Evolutionary conservation across 2,113 vertebrate genomes (phyloP).

Genomic region (Abramis brama): DNA sequence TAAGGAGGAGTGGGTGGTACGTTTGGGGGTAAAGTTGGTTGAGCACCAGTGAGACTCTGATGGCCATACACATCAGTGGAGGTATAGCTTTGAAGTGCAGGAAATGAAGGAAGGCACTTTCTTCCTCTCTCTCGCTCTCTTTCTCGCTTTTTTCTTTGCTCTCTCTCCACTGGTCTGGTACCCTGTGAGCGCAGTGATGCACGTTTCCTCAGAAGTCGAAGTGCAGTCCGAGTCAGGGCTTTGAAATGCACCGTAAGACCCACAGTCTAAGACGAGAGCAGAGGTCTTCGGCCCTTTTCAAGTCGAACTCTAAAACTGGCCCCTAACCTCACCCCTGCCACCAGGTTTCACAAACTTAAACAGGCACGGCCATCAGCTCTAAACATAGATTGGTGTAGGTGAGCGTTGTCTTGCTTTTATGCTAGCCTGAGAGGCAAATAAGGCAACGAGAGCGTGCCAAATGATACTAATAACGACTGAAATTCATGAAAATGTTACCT

Average conservation of each 20-base stretch:
- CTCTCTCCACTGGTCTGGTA: slow-evolving; percentile 60
- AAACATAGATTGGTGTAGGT: slow-evolving; percentile 23
- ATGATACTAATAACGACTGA: slow-evolving; percentile 4
- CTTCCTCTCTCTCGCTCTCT: slow-evolving; percentile 53
- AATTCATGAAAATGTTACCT: not conserved
- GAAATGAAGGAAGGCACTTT: slow-evolving; percentile 70
- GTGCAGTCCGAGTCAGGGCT: slow-evolving; percentile 67
- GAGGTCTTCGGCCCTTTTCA: slow-evolving; percentile 68
- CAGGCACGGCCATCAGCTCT: slow-evolving; percentile 9
- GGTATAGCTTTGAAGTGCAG: slow-evolving; percentile 78
- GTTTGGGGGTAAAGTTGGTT: slow-evolving; percentile 47
- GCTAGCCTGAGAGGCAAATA: not conserved
- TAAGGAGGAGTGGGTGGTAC: slow-evolving; percentile 52
- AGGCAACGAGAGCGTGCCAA: not conserved
- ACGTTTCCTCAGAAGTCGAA: slow-evolving; percentile 73
- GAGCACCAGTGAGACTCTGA: slow-evolving; percentile 61
- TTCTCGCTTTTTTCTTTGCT: slow-evolving; percentile 58
- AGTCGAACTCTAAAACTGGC: slow-evolving; percentile 53
- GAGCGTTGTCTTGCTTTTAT: not conserved
- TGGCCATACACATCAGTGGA: slow-evolving; percentile 69
- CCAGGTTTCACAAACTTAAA: slow-evolving; percentile 28
- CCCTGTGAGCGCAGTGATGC: slow-evolving; percentile 60
- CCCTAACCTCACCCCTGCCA: slow-evolving; percentile 22
- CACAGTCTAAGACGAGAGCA: slow-evolving; percentile 53
- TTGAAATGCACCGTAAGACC: slow-evolving; percentile 74